These are phyloP conservation scores for Podotricha telesiphe DNA, from an alignment of 2,888 invertebrate species.

Conservation along the genomic window DNA sequence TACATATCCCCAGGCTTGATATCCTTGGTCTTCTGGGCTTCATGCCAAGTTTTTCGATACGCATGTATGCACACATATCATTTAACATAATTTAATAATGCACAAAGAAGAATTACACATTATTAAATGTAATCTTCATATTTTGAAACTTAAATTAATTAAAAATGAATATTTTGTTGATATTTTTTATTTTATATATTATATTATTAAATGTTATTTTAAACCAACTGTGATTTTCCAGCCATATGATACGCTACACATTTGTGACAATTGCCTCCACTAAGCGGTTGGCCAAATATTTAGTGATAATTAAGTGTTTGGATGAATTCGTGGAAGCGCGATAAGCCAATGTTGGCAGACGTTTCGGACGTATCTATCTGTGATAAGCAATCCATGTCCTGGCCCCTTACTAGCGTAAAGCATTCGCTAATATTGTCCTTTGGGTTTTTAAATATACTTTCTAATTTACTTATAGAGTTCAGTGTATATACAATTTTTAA, in stretches of 20 bases:
- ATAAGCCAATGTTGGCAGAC: constrained; percentile 68
- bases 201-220: no score
- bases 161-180: background rate
- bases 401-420: constrained; percentile 37
- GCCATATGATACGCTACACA: background rate
- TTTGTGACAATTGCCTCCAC: constrained; percentile 46
- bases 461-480: no score
- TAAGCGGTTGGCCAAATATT: constrained; percentile 68
- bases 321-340: constrained; percentile 74
- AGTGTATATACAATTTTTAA: no score
- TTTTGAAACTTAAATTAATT: no score
- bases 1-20: constrained; percentile 6
- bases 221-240: background rate
- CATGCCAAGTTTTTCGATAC: constrained; percentile 58
- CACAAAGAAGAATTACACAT: background rate
- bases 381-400: constrained; percentile 57
- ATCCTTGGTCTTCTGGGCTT: constrained; percentile 56
- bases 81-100: constrained; percentile 29
- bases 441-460: constrained; percentile 5
- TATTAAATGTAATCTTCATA: background rate
- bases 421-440: constrained; percentile 29
- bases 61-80: constrained; percentile 8
- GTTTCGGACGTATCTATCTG: constrained; percentile 73
- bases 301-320: constrained; percentile 76
- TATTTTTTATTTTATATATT: no score